phyloP scores from a whole-genome alignment of 2,888 invertebrate genomes.

The Bembecia ichneumoniformis region DNA sequence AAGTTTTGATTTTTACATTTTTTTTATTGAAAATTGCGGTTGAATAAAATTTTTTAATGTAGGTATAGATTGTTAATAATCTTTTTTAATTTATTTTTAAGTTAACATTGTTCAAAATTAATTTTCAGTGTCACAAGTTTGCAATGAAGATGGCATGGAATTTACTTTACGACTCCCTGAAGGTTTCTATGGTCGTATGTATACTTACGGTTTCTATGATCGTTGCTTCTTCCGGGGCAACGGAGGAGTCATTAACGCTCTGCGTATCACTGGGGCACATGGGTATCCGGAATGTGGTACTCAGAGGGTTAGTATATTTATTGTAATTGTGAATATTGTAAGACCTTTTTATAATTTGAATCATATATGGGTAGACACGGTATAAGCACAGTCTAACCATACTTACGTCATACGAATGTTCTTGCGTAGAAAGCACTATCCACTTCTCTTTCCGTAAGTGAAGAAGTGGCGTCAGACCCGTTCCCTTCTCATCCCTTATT shows the following conservation, averaged over 20 bases:
- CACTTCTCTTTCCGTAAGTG: no score
- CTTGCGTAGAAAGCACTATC: no score
- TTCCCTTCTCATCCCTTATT: no score
- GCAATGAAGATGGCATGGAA: constrained; percentile 95
- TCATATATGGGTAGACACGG: no score
- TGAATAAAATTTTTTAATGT: no score
- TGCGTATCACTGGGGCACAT: constrained; percentile 89
- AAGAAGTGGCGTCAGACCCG: no score
- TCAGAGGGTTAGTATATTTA: constrained; percentile 74
- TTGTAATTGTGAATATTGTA: not conserved
- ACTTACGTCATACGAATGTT: no score
- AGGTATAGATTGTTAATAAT: no score
- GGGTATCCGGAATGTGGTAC: constrained; percentile 96
- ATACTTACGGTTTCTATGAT: constrained; percentile 93
- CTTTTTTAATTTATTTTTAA: no score
- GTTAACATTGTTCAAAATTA: constrained; percentile 3
- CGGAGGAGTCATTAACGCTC: constrained; percentile 85
- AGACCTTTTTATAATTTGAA: not conserved
- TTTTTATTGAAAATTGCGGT: no score
- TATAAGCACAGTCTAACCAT: no score
- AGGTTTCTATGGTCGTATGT: constrained; percentile 91
- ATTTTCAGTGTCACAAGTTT: constrained; percentile 85
- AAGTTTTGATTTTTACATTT: no score
- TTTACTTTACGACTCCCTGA: constrained; percentile 90
- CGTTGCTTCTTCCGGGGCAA: constrained; percentile 92